These are phyloP conservation scores for Zingel zingel DNA, from an alignment of 2,113 vertebrate species.

Conservation along the genomic window DNA sequence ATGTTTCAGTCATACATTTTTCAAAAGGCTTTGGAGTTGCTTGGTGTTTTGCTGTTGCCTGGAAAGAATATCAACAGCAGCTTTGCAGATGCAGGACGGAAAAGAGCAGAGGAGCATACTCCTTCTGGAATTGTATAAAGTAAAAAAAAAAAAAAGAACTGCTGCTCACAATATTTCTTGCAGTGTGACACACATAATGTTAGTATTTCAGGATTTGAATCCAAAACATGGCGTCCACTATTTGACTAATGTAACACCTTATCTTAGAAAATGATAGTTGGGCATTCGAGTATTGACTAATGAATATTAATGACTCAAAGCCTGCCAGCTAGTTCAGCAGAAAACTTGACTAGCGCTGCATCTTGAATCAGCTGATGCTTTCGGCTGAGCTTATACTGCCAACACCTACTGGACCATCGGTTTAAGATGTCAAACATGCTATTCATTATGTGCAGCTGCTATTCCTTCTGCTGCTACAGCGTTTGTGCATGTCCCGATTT, in stretches of 20 bases:
- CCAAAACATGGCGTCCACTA: background rate
- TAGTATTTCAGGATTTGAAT: background rate
- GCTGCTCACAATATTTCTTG: background rate
- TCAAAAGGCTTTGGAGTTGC: constrained; percentile 66
- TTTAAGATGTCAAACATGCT: constrained; percentile 9
- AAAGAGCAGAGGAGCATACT: background rate
- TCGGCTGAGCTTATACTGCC: constrained; percentile 4
- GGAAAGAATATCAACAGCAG: constrained; percentile 67
- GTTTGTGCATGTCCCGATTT: background rate
- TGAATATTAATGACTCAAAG: constrained; percentile 42
- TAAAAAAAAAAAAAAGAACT: background rate
- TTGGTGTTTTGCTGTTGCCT: constrained; percentile 53
- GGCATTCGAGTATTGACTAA: constrained; percentile 14
- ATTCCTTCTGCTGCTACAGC: background rate
- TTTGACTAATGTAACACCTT: constrained; percentile 5
- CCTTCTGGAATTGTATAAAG: background rate
- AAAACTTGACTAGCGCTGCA: constrained; percentile 1
- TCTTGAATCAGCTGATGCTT: constrained; percentile 37
- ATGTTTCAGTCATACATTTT: constrained; percentile 78
- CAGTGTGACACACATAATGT: background rate
- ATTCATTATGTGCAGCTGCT: constrained; percentile 5
- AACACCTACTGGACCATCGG: background rate
- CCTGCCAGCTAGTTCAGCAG: constrained; percentile 28
- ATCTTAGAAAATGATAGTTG: constrained; percentile 18
- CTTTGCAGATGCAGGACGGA: constrained; percentile 10